phyloP scores from a whole-genome alignment of 2,113 vertebrate genomes.

The Nannobrachium achirus region DNA sequence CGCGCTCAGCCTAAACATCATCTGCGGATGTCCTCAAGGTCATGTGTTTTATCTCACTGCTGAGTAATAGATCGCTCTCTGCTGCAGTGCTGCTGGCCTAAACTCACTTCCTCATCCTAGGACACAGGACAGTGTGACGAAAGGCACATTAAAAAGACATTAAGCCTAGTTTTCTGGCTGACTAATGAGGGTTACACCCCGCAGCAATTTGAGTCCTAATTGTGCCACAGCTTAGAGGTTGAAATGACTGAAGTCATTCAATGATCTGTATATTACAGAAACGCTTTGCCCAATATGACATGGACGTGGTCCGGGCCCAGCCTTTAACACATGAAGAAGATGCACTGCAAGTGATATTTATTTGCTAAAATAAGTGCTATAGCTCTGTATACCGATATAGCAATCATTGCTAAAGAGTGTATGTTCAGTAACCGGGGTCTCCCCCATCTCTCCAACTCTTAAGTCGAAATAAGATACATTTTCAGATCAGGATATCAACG shows the following conservation, averaged over 20 bases:
- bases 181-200: neutral
- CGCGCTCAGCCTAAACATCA: neutral
- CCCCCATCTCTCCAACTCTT: too few relatives aligned
- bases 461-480: too few relatives aligned
- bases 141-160: conserved; percentile 5
- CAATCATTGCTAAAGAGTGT: too few relatives aligned
- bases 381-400: too few relatives aligned
- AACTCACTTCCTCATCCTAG: neutral
- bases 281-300: too few relatives aligned
- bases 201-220: neutral
- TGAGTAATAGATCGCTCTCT: conserved; percentile 22
- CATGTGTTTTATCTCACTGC: conserved; percentile 16
- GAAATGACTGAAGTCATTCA: neutral
- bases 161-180: neutral
- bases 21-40: conserved; percentile 27
- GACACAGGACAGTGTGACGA: neutral
- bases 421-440: too few relatives aligned
- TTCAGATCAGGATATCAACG: too few relatives aligned
- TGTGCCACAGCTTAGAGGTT: neutral
- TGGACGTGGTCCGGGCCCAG: too few relatives aligned
- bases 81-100: conserved; percentile 1
- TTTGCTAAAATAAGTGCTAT: too few relatives aligned
- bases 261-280: neutral
- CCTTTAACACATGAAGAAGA: too few relatives aligned
- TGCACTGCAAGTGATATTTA: too few relatives aligned